Percentiles rank a stretch among this genome's conserved stretches.
Evolutionary conservation across 2,113 vertebrate species (phyloP).

Genomic region (Hyperopisus bebe): DNA sequence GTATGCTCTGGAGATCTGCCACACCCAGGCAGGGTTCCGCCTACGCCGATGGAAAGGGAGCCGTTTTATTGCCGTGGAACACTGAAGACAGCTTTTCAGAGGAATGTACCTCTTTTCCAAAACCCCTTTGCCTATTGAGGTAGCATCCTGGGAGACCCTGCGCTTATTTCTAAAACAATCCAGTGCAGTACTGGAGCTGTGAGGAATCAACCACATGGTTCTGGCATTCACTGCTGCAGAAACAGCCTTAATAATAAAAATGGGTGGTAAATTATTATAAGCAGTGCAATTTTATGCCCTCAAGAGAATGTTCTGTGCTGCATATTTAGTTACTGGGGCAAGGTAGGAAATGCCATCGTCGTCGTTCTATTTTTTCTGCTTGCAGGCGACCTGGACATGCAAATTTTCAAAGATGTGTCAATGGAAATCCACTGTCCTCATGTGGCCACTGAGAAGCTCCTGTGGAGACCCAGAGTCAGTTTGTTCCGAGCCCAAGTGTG

Average conservation of each 20-base stretch:
- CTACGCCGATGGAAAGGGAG: not conserved
- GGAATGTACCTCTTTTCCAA: not conserved
- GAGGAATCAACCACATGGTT: not conserved
- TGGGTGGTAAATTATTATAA: not conserved
- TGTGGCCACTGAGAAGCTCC: not conserved
- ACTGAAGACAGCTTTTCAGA: not conserved
- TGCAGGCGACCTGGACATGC: not conserved
- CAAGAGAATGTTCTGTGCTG: not conserved
- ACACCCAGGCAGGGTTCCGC: not conserved
- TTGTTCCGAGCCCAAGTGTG: not conserved
- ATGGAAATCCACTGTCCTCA: not conserved
- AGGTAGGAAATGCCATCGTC: not conserved
- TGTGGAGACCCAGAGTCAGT: not conserved
- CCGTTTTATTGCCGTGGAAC: not conserved
- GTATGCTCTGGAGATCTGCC: not conserved
- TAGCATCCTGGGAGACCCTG: not conserved
- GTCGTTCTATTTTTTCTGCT: not conserved
- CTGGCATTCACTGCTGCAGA: not conserved
- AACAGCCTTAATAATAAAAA: not conserved
- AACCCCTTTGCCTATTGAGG: not conserved
- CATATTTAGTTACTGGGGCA: not conserved
- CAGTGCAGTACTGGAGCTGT: not conserved
- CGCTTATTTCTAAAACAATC: not conserved
- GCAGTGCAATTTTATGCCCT: not conserved
- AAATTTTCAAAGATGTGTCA: not conserved